These are phyloP conservation scores for Villa cingulata DNA, from an alignment of 2,888 invertebrate species.

Conservation along the genomic window DNA sequence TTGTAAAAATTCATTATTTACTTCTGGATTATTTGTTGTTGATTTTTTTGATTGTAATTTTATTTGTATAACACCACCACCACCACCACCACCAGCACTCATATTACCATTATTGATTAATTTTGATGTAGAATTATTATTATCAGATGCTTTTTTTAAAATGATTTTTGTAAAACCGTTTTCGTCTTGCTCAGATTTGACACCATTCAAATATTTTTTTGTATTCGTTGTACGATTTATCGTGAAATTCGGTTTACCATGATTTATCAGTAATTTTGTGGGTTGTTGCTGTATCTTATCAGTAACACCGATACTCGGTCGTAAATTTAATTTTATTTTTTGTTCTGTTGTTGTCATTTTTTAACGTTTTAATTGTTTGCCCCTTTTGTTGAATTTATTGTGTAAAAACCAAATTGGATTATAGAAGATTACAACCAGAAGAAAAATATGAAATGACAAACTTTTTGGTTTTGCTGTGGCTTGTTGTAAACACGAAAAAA, in stretches of 20 bases:
- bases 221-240: conserved; percentile 22
- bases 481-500: too few relatives aligned
- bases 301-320: conserved; percentile 5
- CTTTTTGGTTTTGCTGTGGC: too few relatives aligned
- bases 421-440: too few relatives aligned
- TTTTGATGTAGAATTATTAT: neutral
- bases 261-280: conserved; percentile 30
- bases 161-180: neutral
- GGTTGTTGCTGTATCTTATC: conserved; percentile 30
- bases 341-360: neutral
- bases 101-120: neutral
- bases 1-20: conserved; percentile 3
- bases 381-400: too few relatives aligned
- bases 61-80: neutral
- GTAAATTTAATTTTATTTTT: neutral
- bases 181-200: neutral
- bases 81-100: neutral
- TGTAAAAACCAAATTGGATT: too few relatives aligned
- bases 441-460: too few relatives aligned
- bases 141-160: neutral
- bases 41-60: neutral
- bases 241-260: conserved; percentile 35
- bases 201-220: conserved; percentile 17
- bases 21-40: neutral
- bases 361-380: too few relatives aligned